phyloP scores from a whole-genome alignment of 2,888 invertebrate species.

The Hyposoter dolosus region DNA sequence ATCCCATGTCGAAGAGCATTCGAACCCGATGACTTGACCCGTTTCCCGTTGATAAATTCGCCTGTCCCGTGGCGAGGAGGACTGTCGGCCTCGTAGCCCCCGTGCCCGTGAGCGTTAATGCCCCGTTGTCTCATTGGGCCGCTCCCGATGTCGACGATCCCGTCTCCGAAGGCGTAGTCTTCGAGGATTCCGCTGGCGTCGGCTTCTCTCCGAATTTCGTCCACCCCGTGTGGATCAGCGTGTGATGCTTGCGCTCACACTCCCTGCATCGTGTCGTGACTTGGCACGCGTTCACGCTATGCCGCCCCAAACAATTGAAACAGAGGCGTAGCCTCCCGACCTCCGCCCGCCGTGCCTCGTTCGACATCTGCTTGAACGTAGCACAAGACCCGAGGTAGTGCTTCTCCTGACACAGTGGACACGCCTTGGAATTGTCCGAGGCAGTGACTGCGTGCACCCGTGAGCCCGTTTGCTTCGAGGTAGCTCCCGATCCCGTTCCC shows the following conservation, averaged over 20 bases:
- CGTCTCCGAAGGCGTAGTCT: too few species aligned
- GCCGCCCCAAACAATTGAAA: too few species aligned
- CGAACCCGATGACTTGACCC: slow-evolving; percentile 33
- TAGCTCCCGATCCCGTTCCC: neutral
- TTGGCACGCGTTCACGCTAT: too few species aligned
- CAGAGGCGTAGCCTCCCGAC: neutral
- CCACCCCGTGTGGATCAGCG: neutral
- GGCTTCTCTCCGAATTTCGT: slow-evolving; percentile 3
- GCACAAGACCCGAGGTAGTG: slow-evolving; percentile 14
- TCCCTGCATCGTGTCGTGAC: too few species aligned
- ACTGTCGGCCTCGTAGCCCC: slow-evolving; percentile 71
- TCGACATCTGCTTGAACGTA: neutral
- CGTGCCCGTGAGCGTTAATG: too few species aligned
- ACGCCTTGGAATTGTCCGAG: neutral
- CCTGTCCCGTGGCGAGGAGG: slow-evolving; percentile 36
- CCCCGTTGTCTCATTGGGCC: too few species aligned
- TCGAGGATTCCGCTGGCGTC: neutral
- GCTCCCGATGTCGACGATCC: neutral
- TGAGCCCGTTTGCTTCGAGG: neutral
- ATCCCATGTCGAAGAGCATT: slow-evolving; percentile 48
- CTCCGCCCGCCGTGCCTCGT: slow-evolving; percentile 11
- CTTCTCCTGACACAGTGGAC: slow-evolving; percentile 6
- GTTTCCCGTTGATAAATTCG: neutral
- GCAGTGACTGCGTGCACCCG: neutral
- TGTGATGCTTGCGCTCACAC: too few species aligned